Percentiles rank a stretch among this genome's conserved stretches.
Evolutionary conservation across 2,113 vertebrate genomes (phyloP).

Genomic region (Gasterosteus aculeatus): DNA sequence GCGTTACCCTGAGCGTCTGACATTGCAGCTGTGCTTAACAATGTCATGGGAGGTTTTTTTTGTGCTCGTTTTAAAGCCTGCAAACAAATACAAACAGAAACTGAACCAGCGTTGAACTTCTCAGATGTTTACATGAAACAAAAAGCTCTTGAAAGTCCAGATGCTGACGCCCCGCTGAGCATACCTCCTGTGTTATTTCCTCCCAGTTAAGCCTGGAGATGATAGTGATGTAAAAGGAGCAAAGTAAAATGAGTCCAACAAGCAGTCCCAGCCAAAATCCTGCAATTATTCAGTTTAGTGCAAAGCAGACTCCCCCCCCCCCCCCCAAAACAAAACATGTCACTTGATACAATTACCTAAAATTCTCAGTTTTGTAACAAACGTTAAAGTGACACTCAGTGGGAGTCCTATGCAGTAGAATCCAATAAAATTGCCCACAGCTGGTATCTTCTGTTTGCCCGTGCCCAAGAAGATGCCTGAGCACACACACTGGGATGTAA

Average conservation of each 20-base stretch:
- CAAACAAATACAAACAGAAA: constrained; percentile 26
- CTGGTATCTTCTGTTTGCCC: constrained; percentile 89
- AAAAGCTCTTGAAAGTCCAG: not conserved
- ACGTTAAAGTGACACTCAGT: constrained; percentile 80
- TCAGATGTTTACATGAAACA: not conserved
- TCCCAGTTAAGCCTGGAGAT: constrained; percentile 87
- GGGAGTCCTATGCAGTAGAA: constrained; percentile 87
- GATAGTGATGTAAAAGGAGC: constrained; percentile 80
- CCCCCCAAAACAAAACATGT: not conserved
- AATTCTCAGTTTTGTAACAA: constrained; percentile 82
- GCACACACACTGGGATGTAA: constrained; percentile 32
- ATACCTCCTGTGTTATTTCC: constrained; percentile 87
- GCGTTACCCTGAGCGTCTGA: not conserved
- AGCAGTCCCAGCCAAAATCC: constrained; percentile 91
- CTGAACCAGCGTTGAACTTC: not conserved
- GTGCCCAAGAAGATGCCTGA: constrained; percentile 85
- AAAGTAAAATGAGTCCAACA: constrained; percentile 80
- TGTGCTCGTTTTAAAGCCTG: constrained; percentile 69
- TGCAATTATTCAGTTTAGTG: constrained; percentile 49
- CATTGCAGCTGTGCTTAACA: constrained; percentile 6
- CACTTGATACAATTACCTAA: constrained; percentile 74
- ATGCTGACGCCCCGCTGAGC: not conserved
- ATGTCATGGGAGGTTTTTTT: constrained; percentile 22
- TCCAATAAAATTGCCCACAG: constrained; percentile 81
- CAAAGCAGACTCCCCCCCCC: not conserved